phyloP scores from a whole-genome alignment of 2,888 invertebrate genomes.

The Acronicta alni region DNA sequence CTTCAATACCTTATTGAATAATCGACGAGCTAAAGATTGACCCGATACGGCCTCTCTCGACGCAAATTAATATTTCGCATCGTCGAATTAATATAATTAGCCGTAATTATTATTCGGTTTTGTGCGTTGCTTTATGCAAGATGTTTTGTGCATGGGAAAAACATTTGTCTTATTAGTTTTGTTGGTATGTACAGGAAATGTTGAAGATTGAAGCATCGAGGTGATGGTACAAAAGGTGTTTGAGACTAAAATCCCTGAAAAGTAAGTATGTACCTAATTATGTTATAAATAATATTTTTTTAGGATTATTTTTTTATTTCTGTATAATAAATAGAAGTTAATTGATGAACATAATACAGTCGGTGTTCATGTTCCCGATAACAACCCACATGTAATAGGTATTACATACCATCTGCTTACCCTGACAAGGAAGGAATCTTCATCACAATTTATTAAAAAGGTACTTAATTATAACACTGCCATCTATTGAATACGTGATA shows the following conservation, averaged over 20 bases:
- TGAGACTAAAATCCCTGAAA: too few species aligned
- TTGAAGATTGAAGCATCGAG: not conserved
- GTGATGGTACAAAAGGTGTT: too few species aligned
- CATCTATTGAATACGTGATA: constrained; percentile 18
- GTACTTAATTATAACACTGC: constrained; percentile 14
- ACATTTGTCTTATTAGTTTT: constrained; percentile 8
- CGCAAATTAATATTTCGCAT: constrained; percentile 81
- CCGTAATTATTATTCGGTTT: constrained; percentile 65
- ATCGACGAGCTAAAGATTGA: constrained; percentile 71
- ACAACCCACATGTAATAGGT: too few species aligned
- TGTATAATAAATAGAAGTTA: too few species aligned
- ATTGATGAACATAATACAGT: too few species aligned
- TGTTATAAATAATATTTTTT: too few species aligned
- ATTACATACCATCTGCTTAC: too few species aligned
- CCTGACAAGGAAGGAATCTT: too few species aligned
- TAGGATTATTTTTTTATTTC: too few species aligned
- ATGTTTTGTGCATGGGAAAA: constrained; percentile 53
- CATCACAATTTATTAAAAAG: too few species aligned
- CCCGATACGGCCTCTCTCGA: constrained; percentile 64
- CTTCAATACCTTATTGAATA: constrained; percentile 83
- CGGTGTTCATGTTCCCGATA: too few species aligned
- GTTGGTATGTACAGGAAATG: constrained; percentile 24
- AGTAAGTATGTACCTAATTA: too few species aligned
- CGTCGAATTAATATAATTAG: constrained; percentile 81
- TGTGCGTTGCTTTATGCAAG: constrained; percentile 50